Evolutionary conservation across 2,113 vertebrate species (phyloP), one percentile per base, ranked within the genome.

Genomic region (Rhabdornis inornatus): DNA sequence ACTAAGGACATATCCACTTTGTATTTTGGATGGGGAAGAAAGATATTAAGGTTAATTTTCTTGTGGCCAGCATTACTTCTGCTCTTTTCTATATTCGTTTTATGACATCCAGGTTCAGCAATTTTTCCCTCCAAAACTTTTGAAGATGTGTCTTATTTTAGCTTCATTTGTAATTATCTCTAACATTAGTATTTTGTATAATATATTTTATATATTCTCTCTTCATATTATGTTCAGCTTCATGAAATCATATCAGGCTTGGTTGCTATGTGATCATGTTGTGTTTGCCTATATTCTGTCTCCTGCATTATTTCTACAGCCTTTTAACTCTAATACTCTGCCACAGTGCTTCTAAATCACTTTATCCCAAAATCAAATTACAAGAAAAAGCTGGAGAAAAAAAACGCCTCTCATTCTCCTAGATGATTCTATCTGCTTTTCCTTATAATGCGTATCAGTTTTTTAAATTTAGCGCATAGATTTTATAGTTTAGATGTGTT

Each of bases 311-410:
- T 84, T 92, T 96, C 81, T 91, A 30, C 68, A 77, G 59, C 33
- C 77, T 93, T 95, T 92, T 92, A 93, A 72, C 65, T 49, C 30
- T 88, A 95, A 86, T 88, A 85, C 15, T 15, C 53, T 78, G 59
- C 45, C 71, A 92, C 23, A 64, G 25, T 75, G 10, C 63, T 95
- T 95, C 83, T 85, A 90, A 95, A 96, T 87, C 86, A 85, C 52
- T 94, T 95, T 78, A 92, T 89, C 69, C 40, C 80, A 72, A 96
- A 95, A 96, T 88, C 42, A 90, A 92, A 94, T 90, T 92, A 64
- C 28, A 91, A 69, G 75, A 72, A 92, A 77, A 77, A 88, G 5
- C 6, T 40, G 66, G 55, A 42, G 49, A 6, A 56, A 60, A 77
- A 50, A 35, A 9, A 35, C 1, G 0, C 4, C 20, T 71, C n/a